Base-by-base conservation (phyloP, 2,888 invertebrate species). In the Pecten maximus region DNA sequence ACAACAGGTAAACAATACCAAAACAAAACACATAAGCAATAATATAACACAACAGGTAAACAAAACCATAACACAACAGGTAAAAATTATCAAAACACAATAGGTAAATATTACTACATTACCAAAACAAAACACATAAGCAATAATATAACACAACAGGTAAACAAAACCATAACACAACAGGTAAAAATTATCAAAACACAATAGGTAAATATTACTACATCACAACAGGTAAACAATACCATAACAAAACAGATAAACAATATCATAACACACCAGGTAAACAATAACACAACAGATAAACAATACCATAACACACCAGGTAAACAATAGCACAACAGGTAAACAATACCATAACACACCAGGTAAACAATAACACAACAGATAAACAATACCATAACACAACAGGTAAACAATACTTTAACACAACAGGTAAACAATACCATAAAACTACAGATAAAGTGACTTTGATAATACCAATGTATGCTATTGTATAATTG, bases 321-420 rank as follows among this genome's bases (percentile, higher is more conserved):
- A 60, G 28, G 6, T 60, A 60, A 60, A n/a, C 28, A 60, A 28
- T 16, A 60, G 8, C 8, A 50, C 16, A 3, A 50, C 16, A 19
- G 50, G 12, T 50, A 19, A 19, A 50, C 2, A n/a, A n/a, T n/a
- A n/a, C n/a, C n/a, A n/a, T n/a, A n/a, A n/a, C n/a, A n/a, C n/a
- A n/a, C n/a, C n/a, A n/a, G n/a, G n/a, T n/a, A n/a, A n/a, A n/a
- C n/a, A n/a, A n/a, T n/a, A n/a, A n/a, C n/a, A n/a, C n/a, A n/a
- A n/a, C n/a, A n/a, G n/a, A n/a, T n/a, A n/a, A n/a, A n/a, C n/a
- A n/a, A n/a, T n/a, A n/a, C n/a, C n/a, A n/a, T n/a, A n/a, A n/a
- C 98, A 96, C 98, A 98, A 97, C 99, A 99, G 98, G 99, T 99
- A 97, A 97, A 97, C 19, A 2, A n/a, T n/a, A n/a, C n/a, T n/a